Evolutionary conservation across 2,113 vertebrate species (phyloP), one percentile per base, ranked within the genome.

Genomic region (Nyctibius bracteatus): DNA sequence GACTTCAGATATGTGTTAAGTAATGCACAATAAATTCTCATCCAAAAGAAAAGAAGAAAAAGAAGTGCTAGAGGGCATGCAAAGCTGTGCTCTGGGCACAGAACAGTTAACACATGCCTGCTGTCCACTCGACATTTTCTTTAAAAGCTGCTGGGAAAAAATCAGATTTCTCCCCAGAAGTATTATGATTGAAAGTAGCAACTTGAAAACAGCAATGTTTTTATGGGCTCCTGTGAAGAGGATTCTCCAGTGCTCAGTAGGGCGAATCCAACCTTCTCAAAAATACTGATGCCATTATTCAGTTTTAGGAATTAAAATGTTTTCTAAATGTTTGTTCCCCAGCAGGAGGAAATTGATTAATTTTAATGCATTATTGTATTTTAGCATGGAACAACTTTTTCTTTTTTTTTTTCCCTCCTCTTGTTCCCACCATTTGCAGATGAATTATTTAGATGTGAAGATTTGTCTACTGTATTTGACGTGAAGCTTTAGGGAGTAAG

Each of bases 321-420:
- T 92, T 96, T 96, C 94, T 93, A 74, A 96, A 95, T 57, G 87
- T 96, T 71, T 84, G 88, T 85, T 93, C 90, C 90, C 74, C 91
- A 90, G 94, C 94, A 90, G 92, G 90, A 89, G 67, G 87, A 94
- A 92, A 95, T 79, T 90, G 95, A 95, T 97, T 96, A 44, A 80
- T 92, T 86, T 83, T 97, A 96, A 94, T 96, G 94, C 82, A 95
- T 93, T 96, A 96, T 92, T 95, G 94, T 95, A 96, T 96, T 94
- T 94, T 94, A 86, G 80, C 83, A 75, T 31, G 44, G 73, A 95
- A 94, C 28, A 86, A 91, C 8, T 20, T 90, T 83, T 54, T 57
- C 33, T 47, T 51, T 49, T 68, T 28, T 35, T 75, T 62, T 44
- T 39, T 4, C 3, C 70, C 65, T 12, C 33, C 19, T n/a, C 58